Evolutionary conservation across 2,888 invertebrate genomes (phyloP), one percentile per base, ranked within the genome.

Genomic region (Acanthosoma haemorrhoidale): DNA sequence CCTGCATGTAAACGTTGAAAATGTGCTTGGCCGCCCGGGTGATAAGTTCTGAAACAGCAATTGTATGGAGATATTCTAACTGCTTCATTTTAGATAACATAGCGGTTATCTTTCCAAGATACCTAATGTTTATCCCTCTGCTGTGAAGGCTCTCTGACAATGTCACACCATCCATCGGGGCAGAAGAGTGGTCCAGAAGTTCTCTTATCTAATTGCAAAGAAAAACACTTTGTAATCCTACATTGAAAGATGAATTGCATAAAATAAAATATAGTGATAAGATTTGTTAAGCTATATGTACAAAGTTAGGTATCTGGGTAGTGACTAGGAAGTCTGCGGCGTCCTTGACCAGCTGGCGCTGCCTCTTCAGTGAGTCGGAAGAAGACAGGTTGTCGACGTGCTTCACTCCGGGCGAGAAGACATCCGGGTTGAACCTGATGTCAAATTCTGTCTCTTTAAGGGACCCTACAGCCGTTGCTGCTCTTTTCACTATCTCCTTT

Each of bases 391-490:
- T 72, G 75, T 90, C 87, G 16, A 87, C 85, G 82, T 97, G 96
- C 70, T 85, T 86, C 72, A 99, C 96, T 68, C 94, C 94, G 1
- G 93, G 92, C 9, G 97, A 97, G 82, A 92, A 98, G 73, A 97
- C 95, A 82, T 99, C 99, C 0, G 98, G 96, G 83, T 99, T 99
- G 82, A 99, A 99, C 73, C 96, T 88, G 74, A 99, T 92, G 80
- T 95, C 96, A 81, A 98, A 97, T 81, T 96, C 96, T 0, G 93
- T 90, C 76, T 96, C 96, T 80, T 94, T 93, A 5, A 98, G 84
- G 0, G 97, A 98, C 0, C 94, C 94, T 4, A 98, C 96, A 25
- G 94, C 92, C 6, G 87, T 83, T 6, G 96, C 93, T 2, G 98
- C 97, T 72, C 91, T 89, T 75, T 89, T 89, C 0, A 98, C 93